These are phyloP conservation scores for Pocillopora verrucosa DNA, from an alignment of 64 coral and sea anemone species.

Conservation along the genomic window DNA sequence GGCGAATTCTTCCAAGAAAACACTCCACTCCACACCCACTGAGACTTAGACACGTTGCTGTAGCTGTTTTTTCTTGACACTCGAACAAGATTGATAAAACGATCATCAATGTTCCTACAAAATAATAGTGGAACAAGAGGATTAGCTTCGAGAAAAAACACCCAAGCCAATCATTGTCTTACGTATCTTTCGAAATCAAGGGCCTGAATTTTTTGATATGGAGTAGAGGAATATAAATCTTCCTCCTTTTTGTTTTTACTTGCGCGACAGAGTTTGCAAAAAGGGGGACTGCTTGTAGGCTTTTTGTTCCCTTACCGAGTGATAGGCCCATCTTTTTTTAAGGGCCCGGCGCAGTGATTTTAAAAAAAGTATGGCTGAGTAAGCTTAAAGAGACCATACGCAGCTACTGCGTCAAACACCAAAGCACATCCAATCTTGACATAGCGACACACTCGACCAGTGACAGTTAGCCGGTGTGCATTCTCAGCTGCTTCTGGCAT, in stretches of 20 bases:
- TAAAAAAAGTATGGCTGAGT: constrained; percentile 14
- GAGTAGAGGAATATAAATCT: no score
- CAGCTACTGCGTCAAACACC: constrained; percentile 17
- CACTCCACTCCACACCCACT: constrained; percentile 41
- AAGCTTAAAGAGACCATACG: not conserved
- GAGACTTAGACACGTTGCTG: constrained; percentile 4
- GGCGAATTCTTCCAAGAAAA: constrained; percentile 28
- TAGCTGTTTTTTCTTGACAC: constrained; percentile 4
- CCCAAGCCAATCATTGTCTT: no score
- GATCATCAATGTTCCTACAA: constrained; percentile 21
- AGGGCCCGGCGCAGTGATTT: not conserved
- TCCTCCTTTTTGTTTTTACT: no score
- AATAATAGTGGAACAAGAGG: no score
- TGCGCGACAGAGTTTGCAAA: no score
- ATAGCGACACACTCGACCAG: not conserved
- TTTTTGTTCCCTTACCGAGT: no score
- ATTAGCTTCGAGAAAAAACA: no score
- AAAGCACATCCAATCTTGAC: constrained; percentile 2
- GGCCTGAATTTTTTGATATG: no score
- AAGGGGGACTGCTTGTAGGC: no score
- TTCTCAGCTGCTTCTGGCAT: not conserved
- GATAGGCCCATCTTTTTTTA: no score
- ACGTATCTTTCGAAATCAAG: no score
- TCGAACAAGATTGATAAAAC: constrained; percentile 33
- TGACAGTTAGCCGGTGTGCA: not conserved